phyloP scores from a whole-genome alignment of 2,113 vertebrate genomes.

The Ceyx cyanopectus region DNA sequence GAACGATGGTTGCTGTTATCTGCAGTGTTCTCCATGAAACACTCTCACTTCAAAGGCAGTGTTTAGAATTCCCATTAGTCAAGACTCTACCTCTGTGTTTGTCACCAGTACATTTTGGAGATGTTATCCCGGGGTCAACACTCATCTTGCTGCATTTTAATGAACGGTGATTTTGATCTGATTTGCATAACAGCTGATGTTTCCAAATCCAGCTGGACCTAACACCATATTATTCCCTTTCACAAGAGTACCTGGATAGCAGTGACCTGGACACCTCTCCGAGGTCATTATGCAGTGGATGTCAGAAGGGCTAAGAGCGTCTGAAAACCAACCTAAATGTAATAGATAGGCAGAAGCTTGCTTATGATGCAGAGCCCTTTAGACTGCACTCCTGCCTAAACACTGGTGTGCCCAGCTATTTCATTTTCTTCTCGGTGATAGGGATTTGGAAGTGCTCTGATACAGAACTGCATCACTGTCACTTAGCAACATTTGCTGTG shows the following conservation, averaged over 20 bases:
- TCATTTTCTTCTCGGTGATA: not conserved
- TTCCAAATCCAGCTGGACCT: not conserved
- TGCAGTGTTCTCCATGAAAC: not conserved
- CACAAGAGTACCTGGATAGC: not conserved
- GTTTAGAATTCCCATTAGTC: not conserved
- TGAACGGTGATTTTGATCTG: not conserved
- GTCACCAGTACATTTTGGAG: not conserved
- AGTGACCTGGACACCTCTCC: not conserved
- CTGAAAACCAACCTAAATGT: not conserved
- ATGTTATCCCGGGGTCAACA: not conserved
- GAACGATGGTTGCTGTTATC: not conserved
- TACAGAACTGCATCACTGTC: not conserved
- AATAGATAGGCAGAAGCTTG: not conserved
- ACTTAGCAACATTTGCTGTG: constrained; percentile 20
- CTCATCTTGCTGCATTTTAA: constrained; percentile 4
- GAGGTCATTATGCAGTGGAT: not conserved
- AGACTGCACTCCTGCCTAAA: not conserved
- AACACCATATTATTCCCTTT: not conserved
- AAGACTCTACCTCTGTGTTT: not conserved
- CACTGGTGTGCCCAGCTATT: fast-evolving
- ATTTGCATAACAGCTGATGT: not conserved
- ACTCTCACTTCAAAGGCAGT: not conserved
- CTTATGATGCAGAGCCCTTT: not conserved
- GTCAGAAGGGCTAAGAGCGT: not conserved
- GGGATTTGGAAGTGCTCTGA: not conserved